A percentile compares a stretch with the other conserved stretches of the same genome.
These are phyloP conservation scores for Orthonyx spaldingii DNA, from an alignment of 2,113 vertebrate species.

Conservation along the genomic window DNA sequence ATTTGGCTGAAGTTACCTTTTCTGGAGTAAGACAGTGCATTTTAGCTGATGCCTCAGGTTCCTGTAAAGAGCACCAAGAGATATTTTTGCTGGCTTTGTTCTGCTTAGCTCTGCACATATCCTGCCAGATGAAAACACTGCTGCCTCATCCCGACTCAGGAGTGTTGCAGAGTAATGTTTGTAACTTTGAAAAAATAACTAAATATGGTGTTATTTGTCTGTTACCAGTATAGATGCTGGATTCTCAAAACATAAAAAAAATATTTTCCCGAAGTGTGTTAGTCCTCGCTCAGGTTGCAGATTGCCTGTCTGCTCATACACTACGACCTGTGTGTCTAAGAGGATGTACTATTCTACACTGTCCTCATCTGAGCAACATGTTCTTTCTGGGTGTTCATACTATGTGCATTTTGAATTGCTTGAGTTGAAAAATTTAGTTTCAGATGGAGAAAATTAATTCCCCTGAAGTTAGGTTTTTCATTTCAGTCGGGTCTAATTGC, in stretches of 20 bases:
- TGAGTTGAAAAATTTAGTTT: not conserved
- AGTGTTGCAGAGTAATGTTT: not conserved
- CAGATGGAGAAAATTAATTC: not conserved
- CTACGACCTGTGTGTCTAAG: accelerated
- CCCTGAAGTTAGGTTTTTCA: not conserved
- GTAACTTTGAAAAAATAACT: not conserved
- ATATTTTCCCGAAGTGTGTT: not conserved
- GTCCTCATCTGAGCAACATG: not conserved
- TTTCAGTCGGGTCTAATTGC: not conserved
- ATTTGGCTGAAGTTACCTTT: not conserved
- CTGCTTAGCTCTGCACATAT: not conserved
- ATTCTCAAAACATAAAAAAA: not conserved
- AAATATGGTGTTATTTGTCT: not conserved
- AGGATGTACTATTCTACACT: not conserved
- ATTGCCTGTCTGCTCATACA: not conserved
- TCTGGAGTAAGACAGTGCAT: not conserved
- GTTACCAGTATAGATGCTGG: not conserved
- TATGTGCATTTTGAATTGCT: not conserved
- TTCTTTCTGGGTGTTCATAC: not conserved
- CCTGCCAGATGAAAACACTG: not conserved
- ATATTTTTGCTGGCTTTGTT: not conserved
- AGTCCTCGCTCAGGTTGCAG: accelerated
- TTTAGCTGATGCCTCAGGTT: not conserved
- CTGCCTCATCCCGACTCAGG: not conserved
- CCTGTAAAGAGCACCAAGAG: not conserved